phyloP scores from a whole-genome alignment of 2,888 invertebrate genomes.

The Chironomus tentans region DNA sequence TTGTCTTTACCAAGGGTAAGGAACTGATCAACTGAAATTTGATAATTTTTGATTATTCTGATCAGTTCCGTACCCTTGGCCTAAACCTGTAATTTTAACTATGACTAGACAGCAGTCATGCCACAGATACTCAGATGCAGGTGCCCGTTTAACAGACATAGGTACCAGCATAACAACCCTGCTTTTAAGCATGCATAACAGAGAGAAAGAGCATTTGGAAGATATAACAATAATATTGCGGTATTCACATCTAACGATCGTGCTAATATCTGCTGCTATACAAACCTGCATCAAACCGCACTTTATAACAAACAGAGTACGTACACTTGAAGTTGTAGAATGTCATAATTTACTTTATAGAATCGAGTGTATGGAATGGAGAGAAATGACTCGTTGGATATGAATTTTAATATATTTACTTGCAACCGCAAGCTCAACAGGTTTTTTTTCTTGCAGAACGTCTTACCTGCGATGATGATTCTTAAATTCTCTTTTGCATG shows the following conservation, averaged over 20 bases:
- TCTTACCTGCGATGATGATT: neutral
- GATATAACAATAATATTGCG: neutral
- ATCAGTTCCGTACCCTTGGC: too few relatives aligned
- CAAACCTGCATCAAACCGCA: neutral
- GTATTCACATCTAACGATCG: neutral
- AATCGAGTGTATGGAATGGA: neutral
- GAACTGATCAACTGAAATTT: too few relatives aligned
- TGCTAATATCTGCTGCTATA: neutral
- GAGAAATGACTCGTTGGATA: neutral
- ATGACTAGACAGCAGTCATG: too few relatives aligned
- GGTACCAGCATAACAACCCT: too few relatives aligned
- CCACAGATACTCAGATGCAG: too few relatives aligned
- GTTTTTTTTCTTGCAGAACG: neutral
- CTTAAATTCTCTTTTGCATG: neutral
- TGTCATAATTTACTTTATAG: neutral
- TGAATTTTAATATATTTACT: constrained; percentile 25
- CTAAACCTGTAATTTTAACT: too few relatives aligned
- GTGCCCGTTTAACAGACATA: too few relatives aligned
- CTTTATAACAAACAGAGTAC: neutral
- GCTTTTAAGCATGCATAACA: neutral
- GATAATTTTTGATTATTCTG: too few relatives aligned
- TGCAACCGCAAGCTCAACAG: constrained; percentile 13
- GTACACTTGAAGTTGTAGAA: neutral
- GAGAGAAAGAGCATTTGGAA: neutral
- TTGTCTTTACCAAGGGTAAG: too few relatives aligned